Base-by-base conservation (phyloP, 2,113 vertebrate species). In the Hiodon alosoides region DNA sequence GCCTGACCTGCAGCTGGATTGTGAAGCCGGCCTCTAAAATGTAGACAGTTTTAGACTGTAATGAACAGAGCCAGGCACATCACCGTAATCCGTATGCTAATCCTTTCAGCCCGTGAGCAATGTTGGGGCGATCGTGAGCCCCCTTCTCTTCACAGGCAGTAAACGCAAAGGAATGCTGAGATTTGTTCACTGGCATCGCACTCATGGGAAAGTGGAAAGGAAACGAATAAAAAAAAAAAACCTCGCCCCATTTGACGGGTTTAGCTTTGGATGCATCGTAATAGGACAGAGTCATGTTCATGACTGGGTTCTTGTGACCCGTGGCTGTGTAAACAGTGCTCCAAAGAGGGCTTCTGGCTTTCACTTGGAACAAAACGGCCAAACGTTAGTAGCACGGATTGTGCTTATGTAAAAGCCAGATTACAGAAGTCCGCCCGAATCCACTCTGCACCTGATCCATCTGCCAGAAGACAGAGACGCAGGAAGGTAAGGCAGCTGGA, bases 181-280 rank as follows among this genome's bases (percentile, higher is more conserved):
- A 77, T 80, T 54, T 64, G 62, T 76, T 47, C 58, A 72, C 78
- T 79, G 76, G 71, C 76, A 74, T 64, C 10, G 78, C 54, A 80
- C 71, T 78, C 84, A 83, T 87, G 89, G 85, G 85, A 90, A 87
- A 79, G 75, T 47, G 10, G 78, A 67, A 71, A 61, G 73, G 13
- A 79, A 84, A 79, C 87, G 83, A 85, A 78, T 64, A 59, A 61
- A 67, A 75, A 80, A 84, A 31, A 31, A 31, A 31, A 31, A 31
- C 31, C 31, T 31, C 31, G 31, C 81, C 72, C 83, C 54, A 58
- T 79, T 69, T 79, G 77, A 83, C 79, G n/a, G 76, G 77, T 67
- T 76, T 72, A 72, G 77, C 77, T 77, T 76, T 79, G 78, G 74
- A 84, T 76, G 78, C 85, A 78, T 84, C 68, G 75, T 55, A 47